Evolutionary conservation across 2,113 vertebrate species (phyloP), one percentile per base, ranked within the genome.

Genomic region (Poecile atricapillus): DNA sequence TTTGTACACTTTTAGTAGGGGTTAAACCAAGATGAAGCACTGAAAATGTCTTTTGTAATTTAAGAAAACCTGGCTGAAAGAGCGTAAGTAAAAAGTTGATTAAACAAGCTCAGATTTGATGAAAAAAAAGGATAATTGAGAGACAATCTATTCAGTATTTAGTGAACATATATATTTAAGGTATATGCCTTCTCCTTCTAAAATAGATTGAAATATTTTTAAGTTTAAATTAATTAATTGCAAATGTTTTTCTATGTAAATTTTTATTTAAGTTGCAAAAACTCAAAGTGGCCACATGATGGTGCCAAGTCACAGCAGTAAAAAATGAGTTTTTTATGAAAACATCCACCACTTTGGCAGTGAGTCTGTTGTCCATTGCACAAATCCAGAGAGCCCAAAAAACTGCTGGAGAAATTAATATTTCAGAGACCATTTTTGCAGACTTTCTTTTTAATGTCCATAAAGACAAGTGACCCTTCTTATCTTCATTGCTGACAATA

Each of bases 251-350:
- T 70, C 46, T 46, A 0, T 56, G 15, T 53, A 43, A 64, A 64
- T 63, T 81, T 22, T 58, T 80, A 20, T 47, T 91, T 50, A 39
- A 80, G 46, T 21, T 77, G 90, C 90, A 47, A 56, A 89, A 88
- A 91, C 80, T 79, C 53, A 7, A 15, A 91, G 28, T 92, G 90
- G 81, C 97, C 97, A 97, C 92, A 95, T 69, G 96, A 70, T 96
- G 96, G 97, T 92, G 95, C 97, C 96, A 97, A 88, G 53, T 50
- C 87, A 88, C 76, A 94, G 90, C 76, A 87, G 68, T 95, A 79
- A 94, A 94, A 83, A 69, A 62, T 24, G 5, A 69, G 10, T 64
- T 67, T 37, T 27, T 59, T 39, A 0, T 7, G 14, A 59, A 52
- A 83, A 55, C 28, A n/a, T 28, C 10, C 27, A 37, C 20, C 13